Base-by-base conservation (phyloP, 1,140 invertebrate genomes). In the Daktulosphaira vitifoliae region DNA sequence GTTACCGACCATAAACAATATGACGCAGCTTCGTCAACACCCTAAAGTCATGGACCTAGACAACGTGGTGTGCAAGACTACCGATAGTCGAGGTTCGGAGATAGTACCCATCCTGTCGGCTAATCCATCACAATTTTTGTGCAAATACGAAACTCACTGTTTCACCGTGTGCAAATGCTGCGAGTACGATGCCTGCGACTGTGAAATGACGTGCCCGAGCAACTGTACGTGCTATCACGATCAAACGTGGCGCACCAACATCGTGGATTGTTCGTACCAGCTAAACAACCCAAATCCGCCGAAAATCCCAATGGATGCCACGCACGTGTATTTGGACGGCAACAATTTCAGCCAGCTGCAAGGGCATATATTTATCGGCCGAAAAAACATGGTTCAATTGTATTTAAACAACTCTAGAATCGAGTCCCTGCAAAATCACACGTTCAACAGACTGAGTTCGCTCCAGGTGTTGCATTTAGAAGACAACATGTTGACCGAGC, bases 161-260 rank as follows among this genome's bases (percentile, higher is more conserved):
- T 94, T 94, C 75, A 86, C 91, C 16, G 76, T 93, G 49, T 96
- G 92, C 73, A 89, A 92, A 71, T 96, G 92, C 76, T 95, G 92
- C 73, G 91, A 95, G 70, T 94, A 92, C 73, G 90, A 94, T 73
- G 90, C 90, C 50, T 96, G 92, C 75, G 92, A 95, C 75, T 95
- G 92, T 76, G 89, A 93, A 77, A 94, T 94, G 90, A 92, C 87
- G 3, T 96, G 91, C 71, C 92, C 92, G 2, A 81, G 82, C 67
- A 90, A 92, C 72, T 96, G 91, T 77, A 87, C 87, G 66, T 96
- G 91, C 73, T 94, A 92, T 75, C 87, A 92, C 76, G 90, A 94
- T 71, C 87, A 90, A 73, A 87, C 90, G 15, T 94, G 91, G 90
- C 88, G 87, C 67, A 89, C 88, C 26, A 94, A 95, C 74, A 88